A percentile compares a stretch with the other conserved stretches of the same genome.
phyloP scores from a whole-genome alignment of 2,113 vertebrate genomes.

The Poeciliopsis occidentalis region DNA sequence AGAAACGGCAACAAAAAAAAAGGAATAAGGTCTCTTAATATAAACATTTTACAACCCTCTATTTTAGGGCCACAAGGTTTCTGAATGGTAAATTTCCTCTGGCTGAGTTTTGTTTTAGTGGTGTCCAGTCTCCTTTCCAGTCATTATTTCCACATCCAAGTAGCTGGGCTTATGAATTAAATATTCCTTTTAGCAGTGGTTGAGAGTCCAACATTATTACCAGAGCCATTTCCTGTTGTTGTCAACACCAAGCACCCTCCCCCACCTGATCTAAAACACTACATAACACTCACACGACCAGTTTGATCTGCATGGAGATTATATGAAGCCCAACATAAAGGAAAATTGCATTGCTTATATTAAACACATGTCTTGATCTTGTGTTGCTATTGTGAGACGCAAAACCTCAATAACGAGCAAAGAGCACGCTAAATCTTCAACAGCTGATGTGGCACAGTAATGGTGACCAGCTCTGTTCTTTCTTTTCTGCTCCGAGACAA shows the following conservation, averaged over 20 bases:
- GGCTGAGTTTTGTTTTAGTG: neutral
- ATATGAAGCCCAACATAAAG: neutral
- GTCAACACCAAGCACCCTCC: conserved; percentile 67
- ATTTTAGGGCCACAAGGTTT: neutral
- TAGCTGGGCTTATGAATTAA: conserved; percentile 52
- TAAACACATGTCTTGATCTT: neutral
- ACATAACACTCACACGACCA: conserved; percentile 28
- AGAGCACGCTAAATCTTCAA: conserved; percentile 15
- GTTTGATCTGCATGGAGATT: neutral
- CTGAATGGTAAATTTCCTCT: neutral
- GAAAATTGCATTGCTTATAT: neutral
- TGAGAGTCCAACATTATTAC: conserved; percentile 64
- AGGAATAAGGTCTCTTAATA: neutral
- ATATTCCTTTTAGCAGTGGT: conserved; percentile 67
- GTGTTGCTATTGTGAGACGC: neutral
- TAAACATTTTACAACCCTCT: neutral
- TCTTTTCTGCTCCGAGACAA: conserved; percentile 48
- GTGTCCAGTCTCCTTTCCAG: neutral
- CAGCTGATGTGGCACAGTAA: conserved; percentile 74
- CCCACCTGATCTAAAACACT: conserved; percentile 44
- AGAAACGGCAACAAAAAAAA: neutral
- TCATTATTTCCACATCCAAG: conserved; percentile 31
- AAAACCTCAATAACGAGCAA: neutral
- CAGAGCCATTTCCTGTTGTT: conserved; percentile 77
- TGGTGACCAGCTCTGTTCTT: conserved; percentile 42